Evolutionary conservation across 2,797 vertebrate genomes (phyloP).

Genomic region (Erpetoichthys calabaricus): DNA sequence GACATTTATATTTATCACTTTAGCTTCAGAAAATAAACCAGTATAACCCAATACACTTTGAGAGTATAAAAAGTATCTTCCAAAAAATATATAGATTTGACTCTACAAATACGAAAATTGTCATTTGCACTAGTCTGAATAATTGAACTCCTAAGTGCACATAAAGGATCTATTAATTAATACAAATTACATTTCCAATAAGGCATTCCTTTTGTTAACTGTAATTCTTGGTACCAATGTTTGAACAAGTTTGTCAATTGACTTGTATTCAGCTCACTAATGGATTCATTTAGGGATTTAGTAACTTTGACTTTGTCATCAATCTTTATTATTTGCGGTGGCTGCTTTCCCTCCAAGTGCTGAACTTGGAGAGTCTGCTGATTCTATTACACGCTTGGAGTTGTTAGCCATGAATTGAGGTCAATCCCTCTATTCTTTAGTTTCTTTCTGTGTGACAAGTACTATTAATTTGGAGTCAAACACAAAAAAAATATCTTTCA

Average conservation of each 20-base stretch:
- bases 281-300: slow-evolving; percentile 20
- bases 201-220: neutral
- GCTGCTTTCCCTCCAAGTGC: slow-evolving; percentile 16
- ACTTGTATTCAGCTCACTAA: slow-evolving; percentile 17
- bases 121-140: too few relatives aligned
- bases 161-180: neutral
- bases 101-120: too few relatives aligned
- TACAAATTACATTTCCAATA: neutral
- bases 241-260: slow-evolving; percentile 14
- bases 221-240: slow-evolving; percentile 7
- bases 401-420: slow-evolving; percentile 17
- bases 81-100: too few relatives aligned
- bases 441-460: slow-evolving; percentile 13
- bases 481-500: too few relatives aligned
- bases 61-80: too few relatives aligned
- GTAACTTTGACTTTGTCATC: slow-evolving; percentile 16
- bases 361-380: slow-evolving; percentile 17
- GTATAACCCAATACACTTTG: too few relatives aligned
- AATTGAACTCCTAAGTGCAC: too few relatives aligned
- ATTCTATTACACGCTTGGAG: slow-evolving; percentile 23
- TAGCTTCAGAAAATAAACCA: too few relatives aligned
- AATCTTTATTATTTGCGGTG: slow-evolving; percentile 24
- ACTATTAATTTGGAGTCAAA: slow-evolving; percentile 2
- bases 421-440: slow-evolving; percentile 18
- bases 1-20: too few relatives aligned